Evolutionary conservation across 2,888 invertebrate genomes (phyloP).

Genomic region (Rhyacophila evoluta): DNA sequence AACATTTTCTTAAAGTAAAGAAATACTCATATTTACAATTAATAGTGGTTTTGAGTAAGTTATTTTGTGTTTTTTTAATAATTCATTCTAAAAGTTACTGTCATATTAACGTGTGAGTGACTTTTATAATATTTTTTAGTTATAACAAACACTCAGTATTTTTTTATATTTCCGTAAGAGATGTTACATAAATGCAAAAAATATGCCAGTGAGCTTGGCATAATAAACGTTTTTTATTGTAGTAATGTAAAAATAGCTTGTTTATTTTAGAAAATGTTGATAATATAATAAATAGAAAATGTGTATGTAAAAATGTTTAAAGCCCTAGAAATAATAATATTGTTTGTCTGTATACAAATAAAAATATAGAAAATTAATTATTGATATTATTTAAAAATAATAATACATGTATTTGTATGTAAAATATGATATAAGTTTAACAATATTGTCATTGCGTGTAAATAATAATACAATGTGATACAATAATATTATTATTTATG

Average conservation of each 20-base stretch:
- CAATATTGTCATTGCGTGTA: conserved; percentile 16
- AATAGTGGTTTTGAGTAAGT: too few relatives aligned
- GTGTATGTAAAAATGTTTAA: conserved; percentile 16
- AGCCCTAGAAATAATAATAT: not conserved
- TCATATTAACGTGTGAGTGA: too few relatives aligned
- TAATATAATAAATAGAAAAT: conserved; percentile 19
- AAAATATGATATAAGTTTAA: not conserved
- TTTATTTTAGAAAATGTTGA: conserved; percentile 22
- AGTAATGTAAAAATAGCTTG: conserved; percentile 16
- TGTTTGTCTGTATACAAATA: not conserved
- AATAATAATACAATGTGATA: conserved; percentile 22
- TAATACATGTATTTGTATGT: not conserved
- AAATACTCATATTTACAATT: too few relatives aligned
- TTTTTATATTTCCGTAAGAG: not conserved
- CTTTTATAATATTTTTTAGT: too few relatives aligned
- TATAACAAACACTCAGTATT: too few relatives aligned
- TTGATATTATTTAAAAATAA: not conserved
- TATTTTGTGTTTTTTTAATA: too few relatives aligned
- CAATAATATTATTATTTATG: conserved; percentile 7
- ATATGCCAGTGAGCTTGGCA: not conserved
- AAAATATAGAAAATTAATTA: not conserved
- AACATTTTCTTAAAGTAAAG: too few relatives aligned
- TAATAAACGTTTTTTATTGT: not conserved
- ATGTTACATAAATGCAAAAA: not conserved
- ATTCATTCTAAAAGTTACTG: too few relatives aligned